Base-by-base conservation (phyloP, 2,888 invertebrate genomes). In the Plusia festucae region DNA sequence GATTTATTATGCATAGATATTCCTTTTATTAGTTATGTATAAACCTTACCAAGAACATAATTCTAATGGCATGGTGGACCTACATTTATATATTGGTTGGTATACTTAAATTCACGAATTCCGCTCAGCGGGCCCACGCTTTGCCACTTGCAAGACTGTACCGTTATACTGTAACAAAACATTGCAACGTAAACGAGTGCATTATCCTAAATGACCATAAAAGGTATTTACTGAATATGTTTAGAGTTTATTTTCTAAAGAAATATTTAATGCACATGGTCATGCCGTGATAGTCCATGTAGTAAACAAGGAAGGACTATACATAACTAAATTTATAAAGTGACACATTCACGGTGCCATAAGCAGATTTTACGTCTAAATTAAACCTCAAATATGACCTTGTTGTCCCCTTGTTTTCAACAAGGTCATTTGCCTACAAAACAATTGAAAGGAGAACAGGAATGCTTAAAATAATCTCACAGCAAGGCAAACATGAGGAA, bases 131-230 rank as follows among this genome's bases (percentile, higher is more conserved):
- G 73, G 76, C 81, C 83, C 82, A 84, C 79, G 83, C 80, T 75
- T 78, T 65, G 65, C 78, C 68, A 75, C 71, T 76, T 76, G 79
- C 76, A 79, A 73, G 63, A 68, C 53, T 68, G 65, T 75, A 86
- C 88, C 86, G 87, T 87, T 87, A 85, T 57, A 64, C 71, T 66
- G 68, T 73, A 85, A 87, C 84, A 86, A 86, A 87, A 84, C 83
- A 81, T 82, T 85, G 85, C 84, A 85, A 82, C 83, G 70, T 84
- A 84, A 87, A 88, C 82, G 86, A 87, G 83, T 86, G 86, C 87
- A 88, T 87, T 88, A 89, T 88, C 85, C 88, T 85, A 86, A 87
- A 88, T 89, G 79, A 70, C 86, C 84, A 84, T 88, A 88, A 85
- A 85, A 75, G 82, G 85, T 66, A 69, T 58, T 77, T 73, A 75